phyloP scores from a whole-genome alignment of 2,797 vertebrate species.

The Hyperoplus lanceolatus region DNA sequence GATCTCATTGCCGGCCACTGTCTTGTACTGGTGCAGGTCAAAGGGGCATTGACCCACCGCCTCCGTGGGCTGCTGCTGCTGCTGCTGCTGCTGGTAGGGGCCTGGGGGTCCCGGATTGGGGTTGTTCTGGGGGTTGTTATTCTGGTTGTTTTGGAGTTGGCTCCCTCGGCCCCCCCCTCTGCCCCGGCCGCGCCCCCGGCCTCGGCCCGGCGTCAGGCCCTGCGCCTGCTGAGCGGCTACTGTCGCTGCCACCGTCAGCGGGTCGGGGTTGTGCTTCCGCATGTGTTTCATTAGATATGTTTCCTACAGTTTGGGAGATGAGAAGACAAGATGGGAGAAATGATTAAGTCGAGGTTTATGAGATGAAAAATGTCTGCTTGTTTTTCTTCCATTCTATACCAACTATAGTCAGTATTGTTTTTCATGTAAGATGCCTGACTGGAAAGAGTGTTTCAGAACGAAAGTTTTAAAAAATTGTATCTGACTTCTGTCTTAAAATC shows the following conservation, averaged over 20 bases:
- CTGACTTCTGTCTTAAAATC: no score
- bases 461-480: neutral
- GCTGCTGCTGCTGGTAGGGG: constrained; percentile 73
- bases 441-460: neutral
- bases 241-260: constrained; percentile 86
- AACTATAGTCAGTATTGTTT: neutral
- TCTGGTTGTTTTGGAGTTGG: constrained; percentile 76
- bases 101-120: constrained; percentile 77
- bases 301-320: constrained; percentile 73
- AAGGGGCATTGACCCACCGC: constrained; percentile 89
- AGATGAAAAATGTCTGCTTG: neutral
- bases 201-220: constrained; percentile 68
- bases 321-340: neutral
- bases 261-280: constrained; percentile 98
- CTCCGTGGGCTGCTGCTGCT: constrained; percentile 84
- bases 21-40: constrained; percentile 98
- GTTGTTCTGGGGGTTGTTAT: constrained; percentile 86
- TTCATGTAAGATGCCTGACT: neutral
- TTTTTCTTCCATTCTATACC: neutral
- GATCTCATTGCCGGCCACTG: constrained; percentile 86
- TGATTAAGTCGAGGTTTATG: neutral
- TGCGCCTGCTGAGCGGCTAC: constrained; percentile 90
- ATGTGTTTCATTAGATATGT: constrained; percentile 99
- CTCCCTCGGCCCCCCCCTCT: constrained; percentile 73
- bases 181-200: constrained; percentile 82